These are phyloP conservation scores for Leptinotarsa defecta DNA, from an alignment of 1,140 invertebrate genomes.

Conservation along the genomic window DNA sequence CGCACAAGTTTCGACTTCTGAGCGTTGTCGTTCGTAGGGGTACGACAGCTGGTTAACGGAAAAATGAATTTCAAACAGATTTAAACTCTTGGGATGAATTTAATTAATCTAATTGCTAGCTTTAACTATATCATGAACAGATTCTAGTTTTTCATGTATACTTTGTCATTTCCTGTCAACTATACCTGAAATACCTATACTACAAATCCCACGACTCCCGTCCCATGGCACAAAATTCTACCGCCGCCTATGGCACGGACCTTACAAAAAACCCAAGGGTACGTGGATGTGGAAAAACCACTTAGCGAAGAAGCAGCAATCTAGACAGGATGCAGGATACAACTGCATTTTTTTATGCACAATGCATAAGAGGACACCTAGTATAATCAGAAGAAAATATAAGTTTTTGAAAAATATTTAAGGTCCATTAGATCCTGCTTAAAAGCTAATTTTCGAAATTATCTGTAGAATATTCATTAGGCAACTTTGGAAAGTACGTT, in stretches of 20 bases:
- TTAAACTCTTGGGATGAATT: too few species aligned
- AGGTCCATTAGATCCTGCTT: conserved; percentile 12
- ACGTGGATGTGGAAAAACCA: conserved; percentile 1
- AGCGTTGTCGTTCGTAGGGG: too few species aligned
- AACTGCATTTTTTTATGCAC: background rate
- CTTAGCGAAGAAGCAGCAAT: background rate
- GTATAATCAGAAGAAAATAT: background rate
- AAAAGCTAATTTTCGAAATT: conserved; percentile 26
- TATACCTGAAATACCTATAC: too few species aligned
- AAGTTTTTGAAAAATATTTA: background rate
- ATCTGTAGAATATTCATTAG: conserved; percentile 25
- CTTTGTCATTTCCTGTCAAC: too few species aligned
- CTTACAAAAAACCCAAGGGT: conserved; percentile 10
- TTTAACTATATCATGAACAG: too few species aligned
- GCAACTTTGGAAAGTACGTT: conserved; percentile 29
- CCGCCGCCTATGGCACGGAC: background rate
- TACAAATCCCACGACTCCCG: too few species aligned
- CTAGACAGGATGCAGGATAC: background rate
- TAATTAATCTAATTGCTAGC: too few species aligned
- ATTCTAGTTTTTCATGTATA: too few species aligned
- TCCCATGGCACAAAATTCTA: background rate
- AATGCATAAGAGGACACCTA: background rate
- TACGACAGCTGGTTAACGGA: too few species aligned
- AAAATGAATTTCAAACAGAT: too few species aligned
- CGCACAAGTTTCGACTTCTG: too few species aligned